Percentiles rank a stretch among this genome's conserved stretches.
These are phyloP conservation scores for Antechinus flavipes DNA, from an alignment of 2,113 vertebrate species.

Conservation along the genomic window DNA sequence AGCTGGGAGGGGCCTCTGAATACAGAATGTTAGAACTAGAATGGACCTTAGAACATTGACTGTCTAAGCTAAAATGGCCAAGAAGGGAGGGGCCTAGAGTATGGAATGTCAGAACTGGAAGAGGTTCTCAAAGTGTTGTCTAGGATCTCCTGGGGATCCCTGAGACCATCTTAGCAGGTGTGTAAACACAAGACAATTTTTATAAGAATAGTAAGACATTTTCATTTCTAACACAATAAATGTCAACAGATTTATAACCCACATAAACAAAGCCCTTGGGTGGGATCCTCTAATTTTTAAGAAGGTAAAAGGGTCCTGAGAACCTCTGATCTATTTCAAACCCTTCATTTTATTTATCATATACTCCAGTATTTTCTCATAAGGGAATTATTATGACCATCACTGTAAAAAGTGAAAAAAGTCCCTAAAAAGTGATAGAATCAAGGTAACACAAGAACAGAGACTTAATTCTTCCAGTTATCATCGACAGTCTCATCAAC, in stretches of 20 bases:
- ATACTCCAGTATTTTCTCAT: neutral
- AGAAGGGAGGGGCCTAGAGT: neutral
- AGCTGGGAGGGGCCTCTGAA: neutral
- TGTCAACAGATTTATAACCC: neutral
- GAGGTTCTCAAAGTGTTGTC: neutral
- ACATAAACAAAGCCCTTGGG: neutral
- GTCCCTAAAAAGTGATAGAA: neutral
- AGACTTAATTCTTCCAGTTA: neutral
- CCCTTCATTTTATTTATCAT: neutral
- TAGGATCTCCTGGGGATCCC: neutral
- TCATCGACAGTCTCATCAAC: neutral
- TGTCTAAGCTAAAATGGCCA: neutral
- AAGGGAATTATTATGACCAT: neutral
- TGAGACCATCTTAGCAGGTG: neutral
- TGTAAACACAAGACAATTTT: neutral
- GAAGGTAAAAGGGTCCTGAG: neutral
- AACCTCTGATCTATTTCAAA: neutral
- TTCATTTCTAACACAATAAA: neutral
- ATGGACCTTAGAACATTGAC: neutral
- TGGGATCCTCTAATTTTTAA: neutral
- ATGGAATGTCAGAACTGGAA: neutral
- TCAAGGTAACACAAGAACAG: neutral
- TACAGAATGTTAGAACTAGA: neutral
- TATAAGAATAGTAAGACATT: neutral
- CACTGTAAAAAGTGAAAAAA: neutral